Conservation (phyloP, 2,888 invertebrate genomes). For the Antitype chi region DNA sequence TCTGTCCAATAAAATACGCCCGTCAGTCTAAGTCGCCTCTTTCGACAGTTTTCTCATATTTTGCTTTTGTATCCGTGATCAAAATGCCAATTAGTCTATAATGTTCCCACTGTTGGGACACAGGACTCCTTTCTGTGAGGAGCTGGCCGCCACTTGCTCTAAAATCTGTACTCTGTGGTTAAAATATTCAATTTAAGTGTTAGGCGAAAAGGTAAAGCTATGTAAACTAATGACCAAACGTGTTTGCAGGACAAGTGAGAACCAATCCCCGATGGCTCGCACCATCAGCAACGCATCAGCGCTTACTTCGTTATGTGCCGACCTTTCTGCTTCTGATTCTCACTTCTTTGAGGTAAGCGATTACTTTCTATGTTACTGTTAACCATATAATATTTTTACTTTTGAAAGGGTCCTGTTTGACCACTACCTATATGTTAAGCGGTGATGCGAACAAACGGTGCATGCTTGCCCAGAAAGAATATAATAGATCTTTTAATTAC, state of each 20-base stretch:
- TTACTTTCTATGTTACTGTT: not conserved
- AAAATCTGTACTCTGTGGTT: no score
- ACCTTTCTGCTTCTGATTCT: conserved; percentile 96
- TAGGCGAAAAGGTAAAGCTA: not conserved
- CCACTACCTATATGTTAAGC: not conserved
- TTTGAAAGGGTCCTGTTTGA: not conserved
- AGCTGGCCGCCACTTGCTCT: no score
- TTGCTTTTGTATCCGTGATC: not conserved
- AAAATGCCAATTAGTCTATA: not conserved
- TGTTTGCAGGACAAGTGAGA: conserved; percentile 78
- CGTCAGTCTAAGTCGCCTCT: no score
- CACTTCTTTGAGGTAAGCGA: conserved; percentile 96
- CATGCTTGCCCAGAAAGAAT: not conserved
- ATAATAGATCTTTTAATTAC: no score
- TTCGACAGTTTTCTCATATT: not conserved
- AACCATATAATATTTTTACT: not conserved
- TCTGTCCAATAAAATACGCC: no score
- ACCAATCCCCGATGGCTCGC: conserved; percentile 76
- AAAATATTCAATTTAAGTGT: not conserved
- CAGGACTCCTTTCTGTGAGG: no score
- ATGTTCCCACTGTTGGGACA: no score
- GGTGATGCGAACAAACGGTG: no score
- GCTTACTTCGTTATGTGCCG: conserved; percentile 93
- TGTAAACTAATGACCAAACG: conserved; percentile 39
- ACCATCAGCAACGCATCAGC: conserved; percentile 91